A percentile compares a stretch with the other conserved stretches of the same genome.
Evolutionary conservation across 37 sponge, comb jelly and placozoan species (phyloP).

Genomic region (Crambe crambe): DNA sequence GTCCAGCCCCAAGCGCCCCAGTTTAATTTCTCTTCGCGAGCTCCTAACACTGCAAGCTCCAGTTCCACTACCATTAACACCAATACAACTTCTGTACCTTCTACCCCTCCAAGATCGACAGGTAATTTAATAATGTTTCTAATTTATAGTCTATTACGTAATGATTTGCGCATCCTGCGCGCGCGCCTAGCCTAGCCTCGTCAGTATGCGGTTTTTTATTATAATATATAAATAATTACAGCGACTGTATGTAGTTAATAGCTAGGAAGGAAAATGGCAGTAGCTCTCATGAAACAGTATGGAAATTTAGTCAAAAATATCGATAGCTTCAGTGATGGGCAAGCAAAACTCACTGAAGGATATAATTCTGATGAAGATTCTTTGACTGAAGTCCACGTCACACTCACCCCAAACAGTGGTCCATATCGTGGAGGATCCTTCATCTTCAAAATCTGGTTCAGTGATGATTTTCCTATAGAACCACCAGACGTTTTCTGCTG

Average conservation of each 20-base stretch:
- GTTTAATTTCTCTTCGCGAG: background rate
- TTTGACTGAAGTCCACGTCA: constrained; percentile 16
- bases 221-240: too few species aligned
- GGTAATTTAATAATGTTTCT: background rate
- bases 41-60: background rate
- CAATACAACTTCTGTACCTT: constrained; percentile 7
- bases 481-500: constrained; percentile 45
- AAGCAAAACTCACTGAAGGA: constrained; percentile 21
- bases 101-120: constrained; percentile 33
- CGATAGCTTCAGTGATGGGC: constrained; percentile 38
- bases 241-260: too few species aligned
- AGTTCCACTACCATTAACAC: background rate
- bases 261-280: background rate
- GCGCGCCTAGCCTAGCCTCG: too few species aligned
- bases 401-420: constrained; percentile 37
- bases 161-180: too few species aligned
- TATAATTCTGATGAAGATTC: background rate
- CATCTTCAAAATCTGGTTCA: constrained; percentile 52
- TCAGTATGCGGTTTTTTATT: too few species aligned
- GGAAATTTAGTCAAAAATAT: constrained; percentile 31
- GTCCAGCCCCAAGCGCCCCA: background rate
- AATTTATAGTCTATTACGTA: background rate
- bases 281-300: constrained; percentile 51
- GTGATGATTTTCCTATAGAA: constrained; percentile 45
- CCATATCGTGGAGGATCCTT: constrained; percentile 56